Conservation (phyloP, 2,888 invertebrate species). For the Mermis nigrescens region DNA sequence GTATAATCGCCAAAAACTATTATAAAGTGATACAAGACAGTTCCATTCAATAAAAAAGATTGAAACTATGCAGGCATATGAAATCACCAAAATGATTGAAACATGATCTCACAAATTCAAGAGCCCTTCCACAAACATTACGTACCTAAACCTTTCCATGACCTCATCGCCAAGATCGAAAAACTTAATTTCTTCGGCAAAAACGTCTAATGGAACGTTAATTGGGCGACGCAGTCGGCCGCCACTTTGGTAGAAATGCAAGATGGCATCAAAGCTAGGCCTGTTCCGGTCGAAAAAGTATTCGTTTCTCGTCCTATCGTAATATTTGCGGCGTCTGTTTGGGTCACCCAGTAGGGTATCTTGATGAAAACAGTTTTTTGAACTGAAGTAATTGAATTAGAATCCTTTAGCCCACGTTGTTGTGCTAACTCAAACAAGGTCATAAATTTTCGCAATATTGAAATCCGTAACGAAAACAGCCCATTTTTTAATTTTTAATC, state of each 20-base stretch:
- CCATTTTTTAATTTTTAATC: no score
- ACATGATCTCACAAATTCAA: slow-evolving; percentile 63
- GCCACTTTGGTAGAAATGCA: slow-evolving; percentile 75
- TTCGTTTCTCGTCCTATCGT: slow-evolving; percentile 45
- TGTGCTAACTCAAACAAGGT: no score
- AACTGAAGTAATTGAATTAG: no score
- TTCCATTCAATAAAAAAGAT: no score
- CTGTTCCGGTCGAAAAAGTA: slow-evolving; percentile 98
- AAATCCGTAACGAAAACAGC: no score
- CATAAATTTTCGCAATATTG: no score
- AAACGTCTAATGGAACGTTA: slow-evolving; percentile 32
- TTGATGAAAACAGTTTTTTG: no score
- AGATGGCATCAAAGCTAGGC: slow-evolving; percentile 96
- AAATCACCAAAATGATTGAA: no score
- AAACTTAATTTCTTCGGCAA: slow-evolving; percentile 39
- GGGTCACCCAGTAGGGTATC: slow-evolving; percentile 26
- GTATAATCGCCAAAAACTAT: no score
- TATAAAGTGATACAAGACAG: no score
- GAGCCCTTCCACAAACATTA: not conserved
- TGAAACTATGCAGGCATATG: no score
- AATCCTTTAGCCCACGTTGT: no score
- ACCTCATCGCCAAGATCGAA: slow-evolving; percentile 92
- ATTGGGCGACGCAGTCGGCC: slow-evolving; percentile 39
- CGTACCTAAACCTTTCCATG: slow-evolving; percentile 27
- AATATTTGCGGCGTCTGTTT: slow-evolving; percentile 17